Evolutionary conservation across 2,113 vertebrate species (phyloP).

Genomic region (Chaenogobius annularis): DNA sequence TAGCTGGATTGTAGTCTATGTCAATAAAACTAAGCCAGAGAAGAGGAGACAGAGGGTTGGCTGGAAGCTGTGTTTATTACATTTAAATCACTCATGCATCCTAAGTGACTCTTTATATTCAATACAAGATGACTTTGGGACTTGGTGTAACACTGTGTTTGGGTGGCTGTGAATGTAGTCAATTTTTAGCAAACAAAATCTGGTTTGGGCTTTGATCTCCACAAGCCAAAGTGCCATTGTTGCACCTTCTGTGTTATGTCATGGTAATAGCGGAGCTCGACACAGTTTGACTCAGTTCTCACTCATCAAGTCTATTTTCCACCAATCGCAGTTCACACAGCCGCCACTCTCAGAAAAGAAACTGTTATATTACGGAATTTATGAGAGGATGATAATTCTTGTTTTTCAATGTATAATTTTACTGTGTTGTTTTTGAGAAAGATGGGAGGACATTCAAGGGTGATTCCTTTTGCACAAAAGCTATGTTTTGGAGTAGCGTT

Average conservation of each 20-base stretch:
- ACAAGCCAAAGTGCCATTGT: conserved; percentile 2
- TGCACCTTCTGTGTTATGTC: conserved; percentile 7
- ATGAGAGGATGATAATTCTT: background rate
- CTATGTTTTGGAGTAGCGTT: background rate
- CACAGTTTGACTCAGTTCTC: conserved; percentile 9
- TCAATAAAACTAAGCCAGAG: conserved; percentile 20
- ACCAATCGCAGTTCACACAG: background rate
- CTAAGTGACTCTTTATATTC: background rate
- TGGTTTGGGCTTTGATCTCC: background rate
- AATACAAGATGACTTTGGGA: background rate
- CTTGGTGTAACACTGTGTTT: background rate
- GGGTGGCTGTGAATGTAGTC: background rate
- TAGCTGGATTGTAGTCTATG: conserved; percentile 20
- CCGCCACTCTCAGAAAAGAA: background rate
- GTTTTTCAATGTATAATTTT: background rate
- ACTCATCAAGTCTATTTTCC: conserved; percentile 6
- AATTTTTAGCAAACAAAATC: conserved; percentile 2
- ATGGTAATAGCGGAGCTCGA: conserved; percentile 1
- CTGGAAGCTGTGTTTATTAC: background rate
- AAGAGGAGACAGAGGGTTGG: conserved; percentile 3
- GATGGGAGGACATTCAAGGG: background rate
- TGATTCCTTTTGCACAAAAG: background rate
- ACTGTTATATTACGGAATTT: background rate
- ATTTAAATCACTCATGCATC: conserved; percentile 9
- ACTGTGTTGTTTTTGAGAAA: background rate